These are phyloP conservation scores for Cosmia pyralina DNA, from an alignment of 2,888 invertebrate species.

Conservation along the genomic window DNA sequence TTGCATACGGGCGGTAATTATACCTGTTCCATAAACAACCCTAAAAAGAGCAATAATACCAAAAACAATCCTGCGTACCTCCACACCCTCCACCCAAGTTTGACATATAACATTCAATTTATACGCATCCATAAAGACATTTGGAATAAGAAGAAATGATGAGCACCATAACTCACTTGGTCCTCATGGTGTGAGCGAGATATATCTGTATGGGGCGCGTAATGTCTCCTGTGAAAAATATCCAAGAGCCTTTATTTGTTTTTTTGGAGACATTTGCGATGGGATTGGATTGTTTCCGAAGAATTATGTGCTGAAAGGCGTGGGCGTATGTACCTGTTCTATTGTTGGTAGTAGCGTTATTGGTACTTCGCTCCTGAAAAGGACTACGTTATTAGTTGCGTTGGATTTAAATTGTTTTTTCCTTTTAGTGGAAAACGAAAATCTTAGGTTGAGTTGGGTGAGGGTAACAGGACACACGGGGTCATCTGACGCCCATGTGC, in stretches of 20 bases:
- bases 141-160: slow-evolving; percentile 73
- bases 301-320: slow-evolving; percentile 42
- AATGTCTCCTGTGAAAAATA: slow-evolving; percentile 63
- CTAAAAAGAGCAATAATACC: background rate
- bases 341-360: slow-evolving; percentile 6
- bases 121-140: slow-evolving; percentile 74
- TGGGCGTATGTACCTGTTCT: background rate
- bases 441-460: no score
- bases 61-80: no score
- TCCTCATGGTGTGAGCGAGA: slow-evolving; percentile 68
- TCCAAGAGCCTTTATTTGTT: slow-evolving; percentile 48
- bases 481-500: no score
- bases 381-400: slow-evolving; percentile 1
- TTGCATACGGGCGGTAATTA: no score
- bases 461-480: background rate
- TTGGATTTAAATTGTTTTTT: slow-evolving; percentile 6
- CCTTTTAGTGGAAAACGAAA: background rate
- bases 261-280: slow-evolving; percentile 54
- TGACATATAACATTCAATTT: slow-evolving; percentile 67
- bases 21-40: no score
- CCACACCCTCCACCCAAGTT: slow-evolving; percentile 19
- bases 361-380: slow-evolving; percentile 20
- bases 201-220: slow-evolving; percentile 64
- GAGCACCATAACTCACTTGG: slow-evolving; percentile 73
- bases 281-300: slow-evolving; percentile 53